Evolutionary conservation across 2,888 invertebrate species (phyloP), one percentile per base, ranked within the genome.

Genomic region (Neelides folsomi): DNA sequence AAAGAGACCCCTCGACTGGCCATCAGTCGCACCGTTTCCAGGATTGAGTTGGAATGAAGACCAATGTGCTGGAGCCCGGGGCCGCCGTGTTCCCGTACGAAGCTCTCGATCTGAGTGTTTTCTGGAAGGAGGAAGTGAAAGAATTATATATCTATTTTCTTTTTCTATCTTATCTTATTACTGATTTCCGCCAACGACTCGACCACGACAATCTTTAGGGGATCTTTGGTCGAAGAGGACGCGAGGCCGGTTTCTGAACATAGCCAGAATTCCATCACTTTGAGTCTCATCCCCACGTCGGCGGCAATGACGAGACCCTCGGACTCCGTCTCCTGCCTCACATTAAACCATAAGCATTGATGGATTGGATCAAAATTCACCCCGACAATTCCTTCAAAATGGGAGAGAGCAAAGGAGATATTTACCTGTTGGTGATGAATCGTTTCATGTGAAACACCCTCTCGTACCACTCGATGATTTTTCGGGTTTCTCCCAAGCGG

Each of bases 61-160:
- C 70, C 74, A 36, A 74, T 68, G 58, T 74, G 74, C 55, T 74
- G 73, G 7, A 74, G 62, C 1, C 74, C 73, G 5, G 72, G 69
- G 2, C 72, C 71, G 16, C 64, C 63, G 59, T 74, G 72, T 19
- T 71, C 66, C 19, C 58, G 54, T 16, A 73, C 63, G 61, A 72
- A 73, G 6, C 68, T 68, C 41, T 69, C 67, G n/a, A 73, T 67
- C 53, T 73, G 73, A 53, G 71, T 70, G 36, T 68, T 68, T 20
- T 64, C 73, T 71, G 53, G n/a, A n/a, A n/a, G n/a, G n/a, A n/a
- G n/a, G n/a, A n/a, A n/a, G n/a, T n/a, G n/a, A n/a, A n/a, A n/a
- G n/a, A n/a, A n/a, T n/a, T n/a, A n/a, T n/a, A n/a, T n/a, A n/a
- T n/a, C n/a, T n/a, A n/a, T n/a, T n/a, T n/a, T n/a, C n/a, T n/a